Base-by-base conservation (phyloP, 2,888 invertebrate genomes). In the Hedychridium roseum region DNA sequence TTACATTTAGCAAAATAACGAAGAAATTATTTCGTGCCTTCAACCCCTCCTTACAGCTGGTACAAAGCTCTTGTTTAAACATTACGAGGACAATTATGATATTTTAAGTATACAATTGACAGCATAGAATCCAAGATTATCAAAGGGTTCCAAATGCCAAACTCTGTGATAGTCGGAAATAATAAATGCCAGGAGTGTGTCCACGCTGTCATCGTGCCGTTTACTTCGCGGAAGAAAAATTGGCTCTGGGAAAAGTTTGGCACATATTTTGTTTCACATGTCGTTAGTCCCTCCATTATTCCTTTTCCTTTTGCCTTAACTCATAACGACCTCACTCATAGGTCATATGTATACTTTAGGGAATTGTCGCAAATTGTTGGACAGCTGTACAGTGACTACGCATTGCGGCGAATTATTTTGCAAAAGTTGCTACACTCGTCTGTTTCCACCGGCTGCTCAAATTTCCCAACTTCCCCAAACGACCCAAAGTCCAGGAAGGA, bases 181-280 rank as follows among this genome's bases (percentile, higher is more conserved):
- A 35, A 57, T 69, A 70, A 69, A 71, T 72, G 71, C 70, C 71
- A 50, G 70, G 70, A 40, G 54, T 64, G 57, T 80, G 79, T 54
- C 64, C 73, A 43, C 76, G 79, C 28, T 80, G 79, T 60, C 67
- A 68, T 57, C 68, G 78, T 66, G 71, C 73, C 59, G 79, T 79
- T 57, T 79, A 70, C 61, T 70, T 66, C 62, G 70, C 78, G 17
- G 79, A 79, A 54, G 68, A 72, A 50, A 76, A 71, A 63, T 54
- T 71, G 43, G 77, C 76, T 9, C 59, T 76, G 15, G 72, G 73
- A 49, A 76, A 74, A 70, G 73, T 75, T 38, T 80, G 78, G 78
- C 79, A 80, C 43, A 64, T 64, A 11, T 77, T 78, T 44, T 80
- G 80, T 53, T 79, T 79, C 53, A 75, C 77, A 40, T 79, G 79